These are phyloP conservation scores for Asobara japonica DNA, from an alignment of 1,140 invertebrate genomes.

Conservation along the genomic window DNA sequence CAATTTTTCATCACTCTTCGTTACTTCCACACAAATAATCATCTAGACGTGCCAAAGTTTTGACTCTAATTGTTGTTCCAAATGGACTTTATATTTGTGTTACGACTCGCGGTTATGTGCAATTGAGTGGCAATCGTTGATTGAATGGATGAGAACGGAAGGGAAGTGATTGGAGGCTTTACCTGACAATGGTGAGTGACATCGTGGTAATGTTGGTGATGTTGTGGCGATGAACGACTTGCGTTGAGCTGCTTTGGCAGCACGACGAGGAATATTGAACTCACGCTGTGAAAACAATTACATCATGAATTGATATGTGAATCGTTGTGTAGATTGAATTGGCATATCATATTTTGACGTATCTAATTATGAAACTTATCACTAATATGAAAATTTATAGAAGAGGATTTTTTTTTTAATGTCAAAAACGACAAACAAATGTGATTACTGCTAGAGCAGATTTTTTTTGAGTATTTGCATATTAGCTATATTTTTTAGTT, in stretches of 20 bases:
- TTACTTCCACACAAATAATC: conserved; percentile 14
- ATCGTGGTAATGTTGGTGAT: conserved; percentile 79
- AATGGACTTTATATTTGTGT: conserved; percentile 22
- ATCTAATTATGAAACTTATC: neutral
- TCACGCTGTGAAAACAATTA: conserved; percentile 68
- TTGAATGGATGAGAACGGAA: neutral
- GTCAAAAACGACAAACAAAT: no score
- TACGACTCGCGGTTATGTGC: conserved; percentile 8
- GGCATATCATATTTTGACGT: neutral
- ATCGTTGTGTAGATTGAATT: neutral
- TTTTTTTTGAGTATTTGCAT: conserved; percentile 20
- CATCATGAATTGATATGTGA: conserved; percentile 19
- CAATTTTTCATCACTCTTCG: conserved; percentile 28
- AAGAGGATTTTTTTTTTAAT: neutral
- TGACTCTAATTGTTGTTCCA: conserved; percentile 22
- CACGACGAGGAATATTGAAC: conserved; percentile 63
- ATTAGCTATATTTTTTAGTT: conserved; percentile 4
- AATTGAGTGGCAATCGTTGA: conserved; percentile 13
- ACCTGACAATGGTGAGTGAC: conserved; percentile 81
- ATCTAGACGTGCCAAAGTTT: conserved; percentile 22
- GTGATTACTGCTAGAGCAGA: neutral
- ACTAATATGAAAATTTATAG: no score
- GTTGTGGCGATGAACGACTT: conserved; percentile 76
- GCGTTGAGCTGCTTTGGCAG: conserved; percentile 71
- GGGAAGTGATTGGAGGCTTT: conserved; percentile 38